phyloP scores from a whole-genome alignment of 2,888 invertebrate genomes.

The Spialia ferax region DNA sequence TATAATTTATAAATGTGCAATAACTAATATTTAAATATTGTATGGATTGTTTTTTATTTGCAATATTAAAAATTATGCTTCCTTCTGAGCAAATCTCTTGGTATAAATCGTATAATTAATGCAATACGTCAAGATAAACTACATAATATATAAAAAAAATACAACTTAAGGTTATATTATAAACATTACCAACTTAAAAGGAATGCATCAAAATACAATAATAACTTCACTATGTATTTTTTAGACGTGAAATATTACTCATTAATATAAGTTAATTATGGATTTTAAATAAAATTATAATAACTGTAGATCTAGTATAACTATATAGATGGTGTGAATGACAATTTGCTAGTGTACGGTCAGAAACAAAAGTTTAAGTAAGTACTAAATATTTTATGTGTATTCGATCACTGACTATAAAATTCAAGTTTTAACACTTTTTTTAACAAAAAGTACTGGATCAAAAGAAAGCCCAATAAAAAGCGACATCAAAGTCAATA shows the following conservation, averaged over 20 bases:
- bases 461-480: too few relatives aligned
- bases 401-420: background rate
- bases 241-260: background rate
- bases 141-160: background rate
- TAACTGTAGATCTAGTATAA: too few relatives aligned
- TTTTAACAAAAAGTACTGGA: too few relatives aligned
- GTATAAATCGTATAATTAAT: too few relatives aligned
- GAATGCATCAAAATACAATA: background rate
- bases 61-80: too few relatives aligned
- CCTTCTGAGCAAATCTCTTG: too few relatives aligned
- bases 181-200: background rate
- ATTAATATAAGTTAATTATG: too few relatives aligned
- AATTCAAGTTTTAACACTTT: background rate
- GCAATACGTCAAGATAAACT: background rate
- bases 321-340: background rate
- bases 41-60: too few relatives aligned
- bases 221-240: too few relatives aligned
- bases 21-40: too few relatives aligned
- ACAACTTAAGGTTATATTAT: slow-evolving; percentile 1
- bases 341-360: background rate
- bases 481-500: too few relatives aligned
- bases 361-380: slow-evolving; percentile 6
- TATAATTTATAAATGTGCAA: too few relatives aligned
- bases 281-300: background rate
- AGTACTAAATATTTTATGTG: background rate